Evolutionary conservation across 1,140 invertebrate species (phyloP).

Genomic region (Hyposmocoma kahamanoa): DNA sequence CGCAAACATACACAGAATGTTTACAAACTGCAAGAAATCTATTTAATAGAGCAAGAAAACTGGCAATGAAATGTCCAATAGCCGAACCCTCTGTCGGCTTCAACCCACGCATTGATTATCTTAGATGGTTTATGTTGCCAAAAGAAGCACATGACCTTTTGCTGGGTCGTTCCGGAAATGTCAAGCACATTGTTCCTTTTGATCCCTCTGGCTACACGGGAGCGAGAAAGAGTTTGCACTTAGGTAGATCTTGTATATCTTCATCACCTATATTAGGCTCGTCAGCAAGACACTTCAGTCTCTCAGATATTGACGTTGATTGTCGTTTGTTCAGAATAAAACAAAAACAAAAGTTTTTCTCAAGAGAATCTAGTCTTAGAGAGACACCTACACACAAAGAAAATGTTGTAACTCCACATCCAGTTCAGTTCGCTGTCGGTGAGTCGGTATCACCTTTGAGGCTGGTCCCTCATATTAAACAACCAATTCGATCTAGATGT

Average conservation of each 20-base stretch:
- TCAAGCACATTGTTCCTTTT: conserved; percentile 84
- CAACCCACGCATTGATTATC: conserved; percentile 77
- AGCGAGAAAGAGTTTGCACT: conserved; percentile 56
- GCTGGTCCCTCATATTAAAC: conserved; percentile 45
- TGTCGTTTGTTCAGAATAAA: conserved; percentile 67
- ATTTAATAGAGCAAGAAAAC: conserved; percentile 85
- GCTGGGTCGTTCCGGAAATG: conserved; percentile 81
- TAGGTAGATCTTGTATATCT: conserved; percentile 53
- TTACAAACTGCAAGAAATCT: conserved; percentile 85
- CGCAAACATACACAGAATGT: conserved; percentile 83
- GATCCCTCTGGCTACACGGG: conserved; percentile 74
- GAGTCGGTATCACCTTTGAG: conserved; percentile 75
- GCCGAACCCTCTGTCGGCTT: conserved; percentile 82
- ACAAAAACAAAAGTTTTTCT: conserved; percentile 60
- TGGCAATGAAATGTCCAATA: conserved; percentile 81
- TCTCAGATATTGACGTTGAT: conserved; percentile 77
- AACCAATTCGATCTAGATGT: conserved; percentile 69
- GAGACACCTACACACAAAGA: conserved; percentile 50
- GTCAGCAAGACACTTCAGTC: conserved; percentile 75
- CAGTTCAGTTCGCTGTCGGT: conserved; percentile 79
- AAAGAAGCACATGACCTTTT: conserved; percentile 84
- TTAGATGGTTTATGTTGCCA: conserved; percentile 91
- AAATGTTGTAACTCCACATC: conserved; percentile 44
- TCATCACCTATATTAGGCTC: conserved; percentile 65
- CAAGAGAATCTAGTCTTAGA: conserved; percentile 62